Base-by-base conservation (phyloP, 2,888 invertebrate species). In the Calliphora vomitoria region DNA sequence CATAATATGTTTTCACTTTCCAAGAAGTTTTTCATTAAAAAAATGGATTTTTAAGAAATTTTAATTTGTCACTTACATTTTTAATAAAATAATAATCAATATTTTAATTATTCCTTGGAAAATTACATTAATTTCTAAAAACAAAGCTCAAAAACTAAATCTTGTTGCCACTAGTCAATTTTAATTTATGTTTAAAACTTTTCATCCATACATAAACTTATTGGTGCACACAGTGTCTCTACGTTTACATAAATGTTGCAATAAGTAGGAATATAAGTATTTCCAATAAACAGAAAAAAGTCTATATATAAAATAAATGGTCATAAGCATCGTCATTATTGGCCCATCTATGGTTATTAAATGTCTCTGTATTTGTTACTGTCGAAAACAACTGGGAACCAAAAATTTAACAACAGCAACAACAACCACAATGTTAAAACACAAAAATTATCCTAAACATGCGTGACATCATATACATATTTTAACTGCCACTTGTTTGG, bases 381-480 rank as follows among this genome's bases (percentile, higher is more conserved):
- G 80, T 85, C 85, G 75, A 44, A 80, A 81, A 53, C 75, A 62
- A 83, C 78, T 78, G 78, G 71, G 78, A 78, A 75, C 31, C 47
- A 53, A 71, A 71, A 71, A 62, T 60, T n/a, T 25, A 55, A 68
- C 66, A 83, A 62, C 53, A 78, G 71, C 31, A 25, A 25, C 1
- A 25, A 25, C 1, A 25, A 25, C 25, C 1, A 25, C 25, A 25
- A 25, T 25, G 69, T n/a, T 69, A 83, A 38, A 55, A 31, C 55
- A 66, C 55, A 83, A 55, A 85, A 85, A 85, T 85, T 85, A 85
- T 85, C 80, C 80, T 85, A 81, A 85, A 85, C 80, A 85, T 85
- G 85, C 85, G 85, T 85, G 85, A 85, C 85, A 85, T 85, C 85
- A 85, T 81, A 85, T 81, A 85, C 85, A 85, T 85, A 85, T 81